Evolutionary conservation across 2,888 invertebrate genomes (phyloP), one percentile per base, ranked within the genome.

Genomic region (Coronaproctus castanopsis): DNA sequence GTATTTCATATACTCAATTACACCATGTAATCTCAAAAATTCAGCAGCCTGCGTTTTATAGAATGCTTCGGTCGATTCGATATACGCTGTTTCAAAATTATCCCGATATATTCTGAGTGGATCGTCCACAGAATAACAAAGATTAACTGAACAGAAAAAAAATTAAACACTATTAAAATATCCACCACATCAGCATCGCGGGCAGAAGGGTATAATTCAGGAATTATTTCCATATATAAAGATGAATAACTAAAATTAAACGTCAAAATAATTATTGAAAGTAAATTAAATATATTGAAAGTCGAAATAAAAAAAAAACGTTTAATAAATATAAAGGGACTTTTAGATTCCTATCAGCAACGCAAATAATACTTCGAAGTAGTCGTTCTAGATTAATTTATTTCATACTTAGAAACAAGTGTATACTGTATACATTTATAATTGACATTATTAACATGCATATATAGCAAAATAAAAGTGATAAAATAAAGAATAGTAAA

Each of bases 1-100:
- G 74, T 95, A 98, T 65, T 80, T 81, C 95, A 98, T 97, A 71
- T 97, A 98, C 62, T 86, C 86, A 69, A 93, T 88, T 0, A 98
- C 96, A 54, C 98, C 98, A 73, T 95, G 88, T 18, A 80, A 77
- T 63, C 82, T 79, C 62, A 97, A 77, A 70, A 93, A 89, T 69
- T 93, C 88, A 52, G 85, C 85, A 0, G 93, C 93, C 76, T 95
- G 92, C 10, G 88, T 75, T 68, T 83, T 67, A 73, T 98, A 98
- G 73, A 96, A 98, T 58, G 85, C 81, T 68, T 91, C 87, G 1
- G 97, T 96, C 51, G 92, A 88, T 71, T 87, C 86, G 69, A 98
- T 82, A 71, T 98, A 98, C 2, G 93, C 87, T 65, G 87, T 88
- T 75, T 98, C 97, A 76, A 98, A 98, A 71, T 96, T 87, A 66